Conservation (phyloP, 2,888 invertebrate genomes). For the Tanypteryx hageni region DNA sequence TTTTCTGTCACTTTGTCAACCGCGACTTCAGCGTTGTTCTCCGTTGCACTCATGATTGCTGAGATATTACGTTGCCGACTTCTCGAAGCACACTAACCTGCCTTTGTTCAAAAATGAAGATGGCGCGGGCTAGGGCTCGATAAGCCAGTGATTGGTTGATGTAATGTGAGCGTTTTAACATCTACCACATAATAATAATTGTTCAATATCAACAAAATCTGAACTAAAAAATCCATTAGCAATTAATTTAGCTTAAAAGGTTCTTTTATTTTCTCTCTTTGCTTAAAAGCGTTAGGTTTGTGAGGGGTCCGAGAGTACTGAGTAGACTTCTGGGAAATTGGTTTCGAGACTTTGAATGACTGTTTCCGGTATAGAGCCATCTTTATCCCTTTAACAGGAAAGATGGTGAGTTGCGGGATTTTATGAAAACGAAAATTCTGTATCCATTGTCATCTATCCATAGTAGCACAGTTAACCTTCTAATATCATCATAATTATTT, state of each 20-base stretch:
- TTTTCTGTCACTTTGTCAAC: conserved; percentile 88
- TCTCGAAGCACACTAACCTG: conserved; percentile 81
- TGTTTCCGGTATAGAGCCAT: conserved; percentile 68
- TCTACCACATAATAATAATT: not conserved
- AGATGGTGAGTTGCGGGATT: conserved; percentile 57
- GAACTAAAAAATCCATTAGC: conserved; percentile 34
- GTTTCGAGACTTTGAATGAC: conserved; percentile 73
- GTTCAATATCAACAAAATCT: not conserved
- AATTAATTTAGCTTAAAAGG: not conserved
- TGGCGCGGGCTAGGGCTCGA: conserved; percentile 83
- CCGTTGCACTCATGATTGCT: conserved; percentile 85
- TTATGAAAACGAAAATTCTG: not conserved
- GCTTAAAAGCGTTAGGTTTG: conserved; percentile 73
- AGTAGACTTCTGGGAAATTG: conserved; percentile 70
- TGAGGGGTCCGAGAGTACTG: conserved; percentile 84
- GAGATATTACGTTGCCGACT: conserved; percentile 76
- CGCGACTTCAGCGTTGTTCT: conserved; percentile 90
- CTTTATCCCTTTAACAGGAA: conserved; percentile 49
- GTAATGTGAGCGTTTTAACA: conserved; percentile 66
- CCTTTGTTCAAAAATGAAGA: conserved; percentile 90
- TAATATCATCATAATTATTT: not conserved
- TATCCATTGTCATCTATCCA: conserved; percentile 25
- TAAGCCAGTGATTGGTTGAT: conserved; percentile 71
- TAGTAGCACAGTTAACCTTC: not conserved
- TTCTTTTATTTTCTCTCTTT: conserved; percentile 41